These are phyloP conservation scores for Hemibagrus wyckioides DNA, from an alignment of 2,113 vertebrate genomes.

Conservation along the genomic window DNA sequence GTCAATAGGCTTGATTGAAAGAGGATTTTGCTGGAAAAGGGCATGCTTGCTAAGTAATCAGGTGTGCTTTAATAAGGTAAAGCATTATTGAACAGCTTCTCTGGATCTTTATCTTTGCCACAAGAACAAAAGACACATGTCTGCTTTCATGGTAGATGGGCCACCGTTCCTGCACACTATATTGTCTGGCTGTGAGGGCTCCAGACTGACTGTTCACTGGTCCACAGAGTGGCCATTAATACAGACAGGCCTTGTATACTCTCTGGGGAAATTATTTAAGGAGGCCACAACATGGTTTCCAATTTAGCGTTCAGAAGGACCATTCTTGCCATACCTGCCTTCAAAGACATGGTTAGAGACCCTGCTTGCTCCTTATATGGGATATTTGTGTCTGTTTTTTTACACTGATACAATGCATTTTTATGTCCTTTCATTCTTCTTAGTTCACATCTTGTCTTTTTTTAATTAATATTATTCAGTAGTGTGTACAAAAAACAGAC, in stretches of 20 bases:
- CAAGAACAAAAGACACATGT: background rate
- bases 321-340: background rate
- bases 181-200: slow-evolving; percentile 30
- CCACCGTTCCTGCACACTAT: background rate
- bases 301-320: slow-evolving; percentile 6
- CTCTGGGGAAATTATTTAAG: slow-evolving; percentile 17
- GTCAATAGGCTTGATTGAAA: background rate
- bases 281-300: slow-evolving; percentile 1
- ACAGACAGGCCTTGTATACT: background rate
- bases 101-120: slow-evolving; percentile 27
- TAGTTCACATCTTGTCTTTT: background rate
- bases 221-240: slow-evolving; percentile 17
- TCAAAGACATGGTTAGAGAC: slow-evolving; percentile 6
- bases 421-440: background rate
- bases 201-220: background rate
- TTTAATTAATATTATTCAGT: background rate
- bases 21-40: slow-evolving; percentile 3
- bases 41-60: background rate
- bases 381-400: slow-evolving; percentile 4
- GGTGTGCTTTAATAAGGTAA: slow-evolving; percentile 20
- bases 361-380: background rate
- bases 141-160: background rate
- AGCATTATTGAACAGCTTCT: slow-evolving; percentile 10
- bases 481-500: background rate
- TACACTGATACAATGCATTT: slow-evolving; percentile 4